Percentiles rank a stretch among this genome's conserved stretches.
phyloP scores from a whole-genome alignment of 2,113 vertebrate genomes.

The Seriola quinqueradiata region DNA sequence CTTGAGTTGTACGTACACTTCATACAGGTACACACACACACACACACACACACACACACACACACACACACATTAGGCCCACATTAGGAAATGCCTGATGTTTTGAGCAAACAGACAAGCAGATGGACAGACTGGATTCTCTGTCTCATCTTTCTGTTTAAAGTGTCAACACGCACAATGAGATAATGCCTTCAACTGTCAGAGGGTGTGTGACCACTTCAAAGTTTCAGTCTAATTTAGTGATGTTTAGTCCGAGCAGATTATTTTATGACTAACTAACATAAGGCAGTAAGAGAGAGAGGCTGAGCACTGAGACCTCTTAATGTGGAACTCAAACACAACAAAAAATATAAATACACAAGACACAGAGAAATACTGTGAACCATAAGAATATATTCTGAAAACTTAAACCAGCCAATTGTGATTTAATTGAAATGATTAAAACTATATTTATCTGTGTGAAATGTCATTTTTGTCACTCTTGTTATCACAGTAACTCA shows the following conservation, averaged over 20 bases:
- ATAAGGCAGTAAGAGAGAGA: not conserved
- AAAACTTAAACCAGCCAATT: not conserved
- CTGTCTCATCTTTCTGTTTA: constrained; percentile 53
- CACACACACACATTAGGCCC: not conserved
- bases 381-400: not conserved
- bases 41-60: constrained; percentile 23
- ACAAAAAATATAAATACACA: not conserved
- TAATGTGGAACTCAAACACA: not conserved
- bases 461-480: not conserved
- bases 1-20: not conserved
- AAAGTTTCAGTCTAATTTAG: constrained; percentile 22
- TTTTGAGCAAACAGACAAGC: constrained; percentile 36
- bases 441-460: not conserved
- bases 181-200: constrained; percentile 36
- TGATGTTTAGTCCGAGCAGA: constrained; percentile 15
- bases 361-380: not conserved
- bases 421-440: not conserved
- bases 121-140: constrained; percentile 31
- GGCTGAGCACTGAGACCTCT: not conserved
- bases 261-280: constrained; percentile 3
- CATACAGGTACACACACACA: not conserved
- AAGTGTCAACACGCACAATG: constrained; percentile 50
- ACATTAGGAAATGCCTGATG: constrained; percentile 16
- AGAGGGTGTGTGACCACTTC: constrained; percentile 13
- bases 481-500: not conserved